Percentiles rank a stretch among this genome's conserved stretches.
These are phyloP conservation scores for Orbicella faveolata DNA, from an alignment of 64 coral and sea anemone genomes.

Conservation along the genomic window DNA sequence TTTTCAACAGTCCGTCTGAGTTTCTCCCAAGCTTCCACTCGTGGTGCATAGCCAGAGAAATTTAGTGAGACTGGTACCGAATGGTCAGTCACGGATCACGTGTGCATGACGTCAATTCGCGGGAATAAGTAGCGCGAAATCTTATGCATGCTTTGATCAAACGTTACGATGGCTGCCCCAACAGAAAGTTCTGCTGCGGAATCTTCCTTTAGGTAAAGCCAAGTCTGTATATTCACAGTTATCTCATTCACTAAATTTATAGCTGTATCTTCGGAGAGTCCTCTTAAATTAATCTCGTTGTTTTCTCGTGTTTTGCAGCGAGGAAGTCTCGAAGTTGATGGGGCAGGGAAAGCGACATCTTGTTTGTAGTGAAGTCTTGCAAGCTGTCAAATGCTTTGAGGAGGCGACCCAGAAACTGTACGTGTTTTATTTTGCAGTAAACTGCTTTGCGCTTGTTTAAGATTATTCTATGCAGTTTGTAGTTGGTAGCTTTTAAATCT, in stretches of 20 bases:
- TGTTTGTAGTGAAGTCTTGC: constrained; percentile 81
- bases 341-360: constrained; percentile 76
- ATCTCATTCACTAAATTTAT: not conserved
- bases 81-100: constrained; percentile 3
- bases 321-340: constrained; percentile 81
- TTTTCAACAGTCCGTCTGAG: too few relatives aligned
- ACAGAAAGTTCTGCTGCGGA: not conserved
- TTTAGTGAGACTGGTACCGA: not conserved
- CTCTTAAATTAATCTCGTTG: not conserved
- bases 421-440: not conserved
- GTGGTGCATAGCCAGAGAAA: too few relatives aligned
- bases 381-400: constrained; percentile 97
- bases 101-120: constrained; percentile 19
- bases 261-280: not conserved
- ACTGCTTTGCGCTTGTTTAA: not conserved
- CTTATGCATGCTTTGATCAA: not conserved
- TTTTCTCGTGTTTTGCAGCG: constrained; percentile 52
- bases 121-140: constrained; percentile 45
- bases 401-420: constrained; percentile 86
- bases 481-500: not conserved
- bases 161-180: not conserved
- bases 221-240: not conserved
- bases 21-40: too few relatives aligned
- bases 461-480: not conserved
- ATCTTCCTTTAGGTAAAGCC: constrained; percentile 6